phyloP scores from a whole-genome alignment of 2,888 invertebrate species.

The Exephanes ischioxanthus region DNA sequence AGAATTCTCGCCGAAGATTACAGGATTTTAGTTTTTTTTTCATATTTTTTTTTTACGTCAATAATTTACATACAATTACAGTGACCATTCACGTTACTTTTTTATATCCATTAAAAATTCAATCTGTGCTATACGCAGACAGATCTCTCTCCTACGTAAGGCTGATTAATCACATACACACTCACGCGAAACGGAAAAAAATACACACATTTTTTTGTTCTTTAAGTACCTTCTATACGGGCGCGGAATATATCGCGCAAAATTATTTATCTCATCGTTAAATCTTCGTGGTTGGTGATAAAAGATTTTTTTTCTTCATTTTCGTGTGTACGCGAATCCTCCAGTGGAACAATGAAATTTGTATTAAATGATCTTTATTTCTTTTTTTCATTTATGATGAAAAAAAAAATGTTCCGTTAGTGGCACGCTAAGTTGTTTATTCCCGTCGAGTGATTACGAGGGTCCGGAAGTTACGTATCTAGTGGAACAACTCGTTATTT shows the following conservation, averaged over 20 bases:
- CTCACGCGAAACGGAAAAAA: conserved; percentile 33
- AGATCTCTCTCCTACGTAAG: conserved; percentile 72
- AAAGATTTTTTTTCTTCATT: conserved; percentile 15
- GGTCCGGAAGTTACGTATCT: conserved; percentile 42
- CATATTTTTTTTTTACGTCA: conserved; percentile 30
- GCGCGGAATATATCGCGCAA: conserved; percentile 13
- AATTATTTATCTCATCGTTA: conserved; percentile 26
- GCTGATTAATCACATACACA: conserved; percentile 71
- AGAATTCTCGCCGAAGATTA: conserved; percentile 33
- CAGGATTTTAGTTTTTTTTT: conserved; percentile 35
- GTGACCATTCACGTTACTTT: conserved; percentile 68
- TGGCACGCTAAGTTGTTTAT: conserved; percentile 12
- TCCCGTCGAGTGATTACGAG: conserved; percentile 1
- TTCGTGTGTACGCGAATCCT: conserved; percentile 40
- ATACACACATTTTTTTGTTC: conserved; percentile 23
- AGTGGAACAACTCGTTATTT: conserved; percentile 62
- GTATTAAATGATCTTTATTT: conserved; percentile 10
- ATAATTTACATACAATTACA: conserved; percentile 70
- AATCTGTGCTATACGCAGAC: conserved; percentile 52
- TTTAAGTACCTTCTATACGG: conserved; percentile 20
- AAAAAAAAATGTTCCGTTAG: conserved; percentile 31
- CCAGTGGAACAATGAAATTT: conserved; percentile 29
- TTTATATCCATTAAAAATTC: conserved; percentile 50
- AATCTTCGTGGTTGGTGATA: conserved; percentile 27
- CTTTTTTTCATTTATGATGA: neutral